A percentile compares a stretch with the other conserved stretches of the same genome.
Conservation (phyloP, 2,797 vertebrate species). For the Acrossocheilus wenchowensis region DNA sequence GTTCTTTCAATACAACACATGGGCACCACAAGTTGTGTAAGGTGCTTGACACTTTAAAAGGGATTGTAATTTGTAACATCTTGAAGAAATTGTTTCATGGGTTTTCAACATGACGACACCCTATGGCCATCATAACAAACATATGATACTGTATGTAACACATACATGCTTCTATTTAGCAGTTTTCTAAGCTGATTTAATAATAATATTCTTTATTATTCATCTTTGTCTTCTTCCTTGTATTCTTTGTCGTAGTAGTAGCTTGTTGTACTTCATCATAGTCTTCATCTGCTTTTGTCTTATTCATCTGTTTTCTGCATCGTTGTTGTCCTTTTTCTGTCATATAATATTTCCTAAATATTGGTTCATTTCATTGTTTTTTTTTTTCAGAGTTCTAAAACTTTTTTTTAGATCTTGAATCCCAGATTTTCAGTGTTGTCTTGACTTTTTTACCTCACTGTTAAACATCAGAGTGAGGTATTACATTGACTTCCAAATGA, state of each 20-base stretch:
- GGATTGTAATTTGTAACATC: conserved; percentile 55
- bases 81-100: conserved; percentile 35
- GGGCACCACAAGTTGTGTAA: conserved; percentile 38
- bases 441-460: neutral
- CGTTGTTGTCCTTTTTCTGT: neutral
- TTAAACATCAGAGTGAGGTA: neutral
- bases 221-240: neutral
- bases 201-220: neutral
- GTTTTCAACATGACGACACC: conserved; percentile 1
- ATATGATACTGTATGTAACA: neutral
- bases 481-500: conserved; percentile 22
- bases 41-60: conserved; percentile 47
- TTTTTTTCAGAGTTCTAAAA: neutral
- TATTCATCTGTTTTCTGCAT: neutral
- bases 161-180: neutral
- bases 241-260: neutral
- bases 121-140: neutral
- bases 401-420: neutral
- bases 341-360: neutral
- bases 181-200: neutral
- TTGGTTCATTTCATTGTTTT: neutral
- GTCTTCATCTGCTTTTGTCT: neutral
- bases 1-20: conserved; percentile 12
- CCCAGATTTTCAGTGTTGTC: neutral
- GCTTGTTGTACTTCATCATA: neutral